phyloP scores from a whole-genome alignment of 2,888 invertebrate species.

The Lissonota sp. region DNA sequence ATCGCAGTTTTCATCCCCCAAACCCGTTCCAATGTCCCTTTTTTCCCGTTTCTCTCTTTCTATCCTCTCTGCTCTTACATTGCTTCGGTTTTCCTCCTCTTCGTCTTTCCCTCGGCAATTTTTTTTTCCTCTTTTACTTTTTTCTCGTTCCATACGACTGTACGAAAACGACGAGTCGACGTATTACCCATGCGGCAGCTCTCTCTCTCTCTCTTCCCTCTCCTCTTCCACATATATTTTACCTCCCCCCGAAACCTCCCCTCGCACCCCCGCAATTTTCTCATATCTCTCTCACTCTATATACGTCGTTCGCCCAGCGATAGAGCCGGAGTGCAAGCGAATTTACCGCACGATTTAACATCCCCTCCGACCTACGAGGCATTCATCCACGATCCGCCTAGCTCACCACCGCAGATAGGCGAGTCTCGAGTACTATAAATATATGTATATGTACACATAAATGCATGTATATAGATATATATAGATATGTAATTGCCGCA shows the following conservation, averaged over 20 bases:
- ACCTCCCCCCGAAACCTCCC: background rate
- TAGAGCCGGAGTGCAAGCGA: slow-evolving; percentile 78
- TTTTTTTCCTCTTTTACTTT: background rate
- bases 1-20: slow-evolving; percentile 66
- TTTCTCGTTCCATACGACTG: background rate
- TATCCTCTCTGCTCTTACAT: background rate
- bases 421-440: slow-evolving; percentile 24
- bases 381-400: slow-evolving; percentile 72
- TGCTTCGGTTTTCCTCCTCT: background rate
- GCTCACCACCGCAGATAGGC: slow-evolving; percentile 48
- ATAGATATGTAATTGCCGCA: background rate
- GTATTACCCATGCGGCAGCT: slow-evolving; percentile 72
- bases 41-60: slow-evolving; percentile 20
- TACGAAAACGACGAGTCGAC: slow-evolving; percentile 62
- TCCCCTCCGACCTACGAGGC: slow-evolving; percentile 72
- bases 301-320: slow-evolving; percentile 33
- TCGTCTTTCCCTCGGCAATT: too few relatives aligned
- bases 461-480: slow-evolving; percentile 12
- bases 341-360: slow-evolving; percentile 81
- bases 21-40: slow-evolving; percentile 72
- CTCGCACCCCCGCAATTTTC: slow-evolving; percentile 12
- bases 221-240: slow-evolving; percentile 9
- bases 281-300: slow-evolving; percentile 27
- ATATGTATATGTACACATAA: slow-evolving; percentile 1
- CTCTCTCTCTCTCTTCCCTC: slow-evolving; percentile 20